Conservation (phyloP, 1,140 invertebrate species). For the Akabosia matsudoensis region DNA sequence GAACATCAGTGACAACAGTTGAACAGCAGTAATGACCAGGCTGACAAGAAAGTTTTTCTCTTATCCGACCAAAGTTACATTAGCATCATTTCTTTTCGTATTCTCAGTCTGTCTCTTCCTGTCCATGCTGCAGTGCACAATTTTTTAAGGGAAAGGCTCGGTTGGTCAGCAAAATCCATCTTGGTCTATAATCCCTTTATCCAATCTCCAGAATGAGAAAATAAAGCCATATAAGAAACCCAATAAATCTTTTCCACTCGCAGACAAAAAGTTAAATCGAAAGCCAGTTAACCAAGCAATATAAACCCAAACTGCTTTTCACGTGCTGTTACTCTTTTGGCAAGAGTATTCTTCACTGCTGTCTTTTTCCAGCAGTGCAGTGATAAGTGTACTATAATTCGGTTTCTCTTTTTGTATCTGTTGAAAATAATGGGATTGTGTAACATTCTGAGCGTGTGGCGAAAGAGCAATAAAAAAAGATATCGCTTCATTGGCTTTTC, state of each 20-base stretch:
- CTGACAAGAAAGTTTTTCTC: slow-evolving; percentile 14
- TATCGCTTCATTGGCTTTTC: slow-evolving; percentile 14
- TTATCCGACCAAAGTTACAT: not conserved
- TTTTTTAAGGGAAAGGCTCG: too few species aligned
- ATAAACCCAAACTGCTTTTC: too few species aligned
- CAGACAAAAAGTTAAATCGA: not conserved
- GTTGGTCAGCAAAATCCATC: slow-evolving; percentile 19
- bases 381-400: not conserved
- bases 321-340: too few species aligned
- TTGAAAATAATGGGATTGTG: not conserved
- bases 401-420: not conserved
- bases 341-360: too few species aligned
- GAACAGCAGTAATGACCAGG: slow-evolving; percentile 13
- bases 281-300: not conserved
- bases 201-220: slow-evolving; percentile 24
- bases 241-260: slow-evolving; percentile 1
- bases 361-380: too few species aligned
- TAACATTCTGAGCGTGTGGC: not conserved
- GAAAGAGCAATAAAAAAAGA: slow-evolving; percentile 2
- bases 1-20: slow-evolving; percentile 17
- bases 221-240: slow-evolving; percentile 19
- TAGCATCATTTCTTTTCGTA: not conserved
- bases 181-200: slow-evolving; percentile 21
- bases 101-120: too few species aligned
- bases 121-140: not conserved